phyloP scores from a whole-genome alignment of 2,113 vertebrate genomes.

The Neogobius melanostomus region DNA sequence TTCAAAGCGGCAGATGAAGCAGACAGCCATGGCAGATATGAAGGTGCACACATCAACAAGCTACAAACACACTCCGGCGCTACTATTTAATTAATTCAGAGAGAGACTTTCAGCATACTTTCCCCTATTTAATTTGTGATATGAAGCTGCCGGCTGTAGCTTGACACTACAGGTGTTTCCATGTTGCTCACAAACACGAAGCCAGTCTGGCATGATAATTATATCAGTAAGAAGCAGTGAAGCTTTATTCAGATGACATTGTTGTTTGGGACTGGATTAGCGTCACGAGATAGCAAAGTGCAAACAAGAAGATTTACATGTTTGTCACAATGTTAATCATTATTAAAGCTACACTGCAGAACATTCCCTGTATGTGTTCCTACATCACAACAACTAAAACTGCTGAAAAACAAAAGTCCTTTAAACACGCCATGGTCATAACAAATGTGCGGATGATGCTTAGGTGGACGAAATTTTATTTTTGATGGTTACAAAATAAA shows the following conservation, averaged over 20 bases:
- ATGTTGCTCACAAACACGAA: constrained; percentile 36
- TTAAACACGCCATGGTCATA: too few relatives aligned
- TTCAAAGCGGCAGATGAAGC: constrained; percentile 56
- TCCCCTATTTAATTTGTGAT: constrained; percentile 36
- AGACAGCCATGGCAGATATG: constrained; percentile 20
- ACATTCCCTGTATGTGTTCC: neutral
- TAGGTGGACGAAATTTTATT: too few relatives aligned
- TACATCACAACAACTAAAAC: too few relatives aligned
- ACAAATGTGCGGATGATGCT: too few relatives aligned
- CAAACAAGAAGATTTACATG: neutral
- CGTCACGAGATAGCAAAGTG: neutral
- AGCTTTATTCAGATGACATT: constrained; percentile 43
- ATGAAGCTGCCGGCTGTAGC: constrained; percentile 34
- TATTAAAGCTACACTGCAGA: neutral
- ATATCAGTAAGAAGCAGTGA: constrained; percentile 40
- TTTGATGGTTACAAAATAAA: too few relatives aligned
- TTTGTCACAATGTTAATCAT: neutral
- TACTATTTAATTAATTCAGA: constrained; percentile 35
- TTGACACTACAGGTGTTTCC: constrained; percentile 47
- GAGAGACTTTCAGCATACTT: constrained; percentile 25
- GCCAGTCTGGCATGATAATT: constrained; percentile 49
- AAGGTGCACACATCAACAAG: constrained; percentile 6
- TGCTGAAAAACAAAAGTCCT: too few relatives aligned
- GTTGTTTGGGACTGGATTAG: constrained; percentile 35
- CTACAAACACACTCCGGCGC: constrained; percentile 21